Evolutionary conservation across 2,797 vertebrate species (phyloP).

Genomic region (Tapera naevia): DNA sequence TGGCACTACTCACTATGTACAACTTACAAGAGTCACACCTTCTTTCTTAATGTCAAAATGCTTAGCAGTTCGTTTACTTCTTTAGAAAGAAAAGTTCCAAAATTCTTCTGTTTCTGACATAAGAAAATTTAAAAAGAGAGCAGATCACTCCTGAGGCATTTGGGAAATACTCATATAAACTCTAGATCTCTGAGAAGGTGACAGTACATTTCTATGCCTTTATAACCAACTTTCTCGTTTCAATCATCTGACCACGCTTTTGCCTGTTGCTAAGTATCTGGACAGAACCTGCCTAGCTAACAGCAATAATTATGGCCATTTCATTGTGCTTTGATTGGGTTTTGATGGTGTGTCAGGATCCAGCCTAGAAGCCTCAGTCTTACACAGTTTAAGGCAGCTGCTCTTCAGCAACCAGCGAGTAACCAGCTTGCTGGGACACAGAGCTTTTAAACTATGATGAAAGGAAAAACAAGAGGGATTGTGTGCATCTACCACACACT

Average conservation of each 20-base stretch:
- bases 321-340: not conserved
- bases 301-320: fast-evolving
- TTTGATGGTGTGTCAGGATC: not conserved
- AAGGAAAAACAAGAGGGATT: not conserved
- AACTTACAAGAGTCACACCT: not conserved
- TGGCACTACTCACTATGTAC: not conserved
- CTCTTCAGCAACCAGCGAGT: not conserved
- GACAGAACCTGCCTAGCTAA: not conserved
- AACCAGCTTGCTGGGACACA: fast-evolving
- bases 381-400: fast-evolving
- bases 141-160: not conserved
- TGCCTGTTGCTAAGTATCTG: fast-evolving
- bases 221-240: not conserved
- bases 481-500: not conserved
- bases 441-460: not conserved
- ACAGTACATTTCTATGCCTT: not conserved
- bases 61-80: not conserved
- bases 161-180: not conserved
- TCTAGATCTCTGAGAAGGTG: not conserved
- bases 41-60: not conserved
- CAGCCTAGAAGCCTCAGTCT: not conserved
- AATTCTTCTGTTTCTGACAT: not conserved
- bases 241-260: no score
- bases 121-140: not conserved
- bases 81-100: not conserved